phyloP scores from a whole-genome alignment of 2,113 vertebrate species.

The Calyptommatus sinebrachiatus region DNA sequence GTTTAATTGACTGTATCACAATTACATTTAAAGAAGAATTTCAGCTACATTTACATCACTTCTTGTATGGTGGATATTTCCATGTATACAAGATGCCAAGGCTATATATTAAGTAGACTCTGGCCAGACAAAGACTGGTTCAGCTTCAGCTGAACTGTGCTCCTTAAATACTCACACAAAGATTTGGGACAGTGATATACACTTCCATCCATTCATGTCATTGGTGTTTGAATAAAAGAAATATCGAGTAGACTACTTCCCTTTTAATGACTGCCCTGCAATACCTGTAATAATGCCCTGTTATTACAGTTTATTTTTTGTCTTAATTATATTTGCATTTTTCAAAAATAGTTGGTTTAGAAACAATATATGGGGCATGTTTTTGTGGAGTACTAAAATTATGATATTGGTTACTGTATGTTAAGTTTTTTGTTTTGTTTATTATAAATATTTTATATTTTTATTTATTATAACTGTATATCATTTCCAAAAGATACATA shows the following conservation, averaged over 20 bases:
- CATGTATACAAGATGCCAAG: neutral
- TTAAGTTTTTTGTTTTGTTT: too few relatives aligned
- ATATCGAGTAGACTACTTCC: neutral
- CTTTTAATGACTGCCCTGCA: neutral
- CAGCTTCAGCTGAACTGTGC: neutral
- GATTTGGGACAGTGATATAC: neutral
- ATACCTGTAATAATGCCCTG: neutral
- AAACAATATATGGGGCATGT: neutral
- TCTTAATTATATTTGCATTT: conserved; percentile 1
- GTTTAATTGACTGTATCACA: neutral
- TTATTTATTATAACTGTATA: too few relatives aligned
- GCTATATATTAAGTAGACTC: neutral
- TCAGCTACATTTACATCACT: neutral
- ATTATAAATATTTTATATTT: too few relatives aligned
- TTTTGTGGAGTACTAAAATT: too few relatives aligned
- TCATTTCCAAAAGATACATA: neutral
- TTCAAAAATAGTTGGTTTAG: neutral
- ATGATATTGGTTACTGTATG: too few relatives aligned
- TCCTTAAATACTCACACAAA: neutral
- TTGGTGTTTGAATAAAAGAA: neutral
- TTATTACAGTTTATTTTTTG: neutral
- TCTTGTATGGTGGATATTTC: neutral
- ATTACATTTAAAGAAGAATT: neutral
- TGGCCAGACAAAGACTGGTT: neutral
- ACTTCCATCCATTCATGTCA: neutral